Percentiles rank a stretch among this genome's conserved stretches.
Evolutionary conservation across 2,888 invertebrate genomes (phyloP).

Genomic region (Eilema depressum): DNA sequence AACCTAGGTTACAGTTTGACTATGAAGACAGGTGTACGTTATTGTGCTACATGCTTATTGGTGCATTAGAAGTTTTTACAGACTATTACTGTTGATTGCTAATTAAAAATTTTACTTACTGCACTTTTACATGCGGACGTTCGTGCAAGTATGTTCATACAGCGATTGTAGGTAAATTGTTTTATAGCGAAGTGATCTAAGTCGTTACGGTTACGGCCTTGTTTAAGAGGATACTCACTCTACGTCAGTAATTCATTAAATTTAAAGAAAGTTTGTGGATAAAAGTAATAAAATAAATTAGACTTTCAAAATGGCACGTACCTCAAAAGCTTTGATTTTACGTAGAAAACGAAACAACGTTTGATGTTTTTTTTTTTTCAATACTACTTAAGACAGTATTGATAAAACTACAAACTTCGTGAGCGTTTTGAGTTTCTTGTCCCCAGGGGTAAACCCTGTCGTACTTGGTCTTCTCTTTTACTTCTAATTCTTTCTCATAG

Average conservation of each 20-base stretch:
- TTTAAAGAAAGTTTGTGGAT: neutral
- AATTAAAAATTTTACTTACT: neutral
- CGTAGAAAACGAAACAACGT: too few species aligned
- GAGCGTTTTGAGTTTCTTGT: too few species aligned
- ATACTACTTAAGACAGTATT: too few species aligned
- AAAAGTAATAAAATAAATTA: neutral
- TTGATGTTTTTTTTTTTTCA: too few species aligned
- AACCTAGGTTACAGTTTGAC: neutral
- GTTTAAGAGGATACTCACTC: neutral
- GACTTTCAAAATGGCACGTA: neutral
- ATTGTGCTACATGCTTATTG: slow-evolving; percentile 6
- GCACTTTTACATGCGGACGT: neutral
- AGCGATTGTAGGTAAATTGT: neutral
- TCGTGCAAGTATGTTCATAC: neutral
- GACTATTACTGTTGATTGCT: neutral
- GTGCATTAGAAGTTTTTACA: slow-evolving; percentile 7
- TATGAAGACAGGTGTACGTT: neutral
- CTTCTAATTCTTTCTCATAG: too few species aligned
- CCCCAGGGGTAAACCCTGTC: too few species aligned
- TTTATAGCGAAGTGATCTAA: neutral
- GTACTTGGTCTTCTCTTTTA: too few species aligned
- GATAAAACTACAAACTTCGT: too few species aligned
- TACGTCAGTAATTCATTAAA: neutral
- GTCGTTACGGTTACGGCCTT: neutral
- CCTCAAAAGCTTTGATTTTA: too few species aligned